phyloP scores from a whole-genome alignment of 1,140 invertebrate genomes.

The Atopsyche davidsoni region DNA sequence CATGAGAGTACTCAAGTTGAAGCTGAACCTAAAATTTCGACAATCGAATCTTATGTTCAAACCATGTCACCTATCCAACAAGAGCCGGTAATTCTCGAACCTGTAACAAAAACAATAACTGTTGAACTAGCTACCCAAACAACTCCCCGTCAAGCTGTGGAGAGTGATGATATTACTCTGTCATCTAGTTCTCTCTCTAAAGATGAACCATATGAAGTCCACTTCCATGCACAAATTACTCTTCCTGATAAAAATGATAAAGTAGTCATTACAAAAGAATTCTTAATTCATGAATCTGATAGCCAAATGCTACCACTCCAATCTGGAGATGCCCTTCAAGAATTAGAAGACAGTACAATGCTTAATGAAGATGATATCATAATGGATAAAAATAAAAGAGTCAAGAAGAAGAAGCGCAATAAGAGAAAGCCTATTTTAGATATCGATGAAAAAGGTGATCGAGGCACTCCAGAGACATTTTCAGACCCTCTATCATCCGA shows the following conservation, averaged over 20 bases:
- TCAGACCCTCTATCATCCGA: slow-evolving; percentile 49
- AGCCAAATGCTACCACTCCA: slow-evolving; percentile 5
- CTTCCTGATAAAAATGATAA: slow-evolving; percentile 46
- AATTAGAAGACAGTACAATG: slow-evolving; percentile 22
- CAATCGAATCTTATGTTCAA: slow-evolving; percentile 31
- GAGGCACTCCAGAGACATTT: slow-evolving; percentile 41
- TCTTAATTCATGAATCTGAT: slow-evolving; percentile 22
- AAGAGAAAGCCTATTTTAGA: slow-evolving; percentile 31
- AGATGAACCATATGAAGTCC: slow-evolving; percentile 58
- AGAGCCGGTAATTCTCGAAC: slow-evolving; percentile 15
- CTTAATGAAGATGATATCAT: slow-evolving; percentile 27
- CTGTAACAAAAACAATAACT: slow-evolving; percentile 32
- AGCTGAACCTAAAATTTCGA: slow-evolving; percentile 32
- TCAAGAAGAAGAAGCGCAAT: slow-evolving; percentile 41
- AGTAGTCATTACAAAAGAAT: slow-evolving; percentile 23
- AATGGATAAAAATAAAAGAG: slow-evolving; percentile 39
- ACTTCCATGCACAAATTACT: slow-evolving; percentile 54
- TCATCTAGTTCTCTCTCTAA: slow-evolving; percentile 44
- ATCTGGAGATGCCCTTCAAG: slow-evolving; percentile 11
- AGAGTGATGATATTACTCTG: slow-evolving; percentile 28
- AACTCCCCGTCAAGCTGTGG: slow-evolving; percentile 35
- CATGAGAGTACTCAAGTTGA: slow-evolving; percentile 24
- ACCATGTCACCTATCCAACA: slow-evolving; percentile 25
- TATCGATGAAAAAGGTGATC: slow-evolving; percentile 32
- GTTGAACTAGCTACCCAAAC: slow-evolving; percentile 44